Base-by-base conservation (phyloP, 2,888 invertebrate genomes). In the Amblyjoppa proteus region DNA sequence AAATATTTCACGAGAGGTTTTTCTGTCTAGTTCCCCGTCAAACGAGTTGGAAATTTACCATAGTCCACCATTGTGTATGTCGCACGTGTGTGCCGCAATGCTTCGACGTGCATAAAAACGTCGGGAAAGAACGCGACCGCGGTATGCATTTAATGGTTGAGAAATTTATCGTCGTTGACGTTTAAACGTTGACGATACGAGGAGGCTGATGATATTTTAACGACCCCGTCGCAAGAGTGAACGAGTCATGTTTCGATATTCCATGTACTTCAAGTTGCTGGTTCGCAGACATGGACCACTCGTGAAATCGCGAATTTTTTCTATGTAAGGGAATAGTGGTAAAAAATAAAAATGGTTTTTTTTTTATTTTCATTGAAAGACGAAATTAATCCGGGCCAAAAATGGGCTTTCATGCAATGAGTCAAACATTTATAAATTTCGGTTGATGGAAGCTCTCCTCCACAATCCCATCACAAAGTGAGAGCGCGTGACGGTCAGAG, bases 181-280 rank as follows among this genome's bases (percentile, higher is more conserved):
- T 85, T 81, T 78, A 74, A 85, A 77, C 78, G 84, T 81, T 73
- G 49, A 68, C 78, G 74, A 45, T 61, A 28, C 45, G 45, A 69
- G 69, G 28, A 58, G 28, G 20, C 53, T 79, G 81, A 85, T 85
- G 85, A 78, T 79, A 78, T 85, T 85, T 85, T 81, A 78, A 84
- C 71, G 85, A 85, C 73, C 58, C 11, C 20, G 73, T 41, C 20
- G 64, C 73, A 51, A 64, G 28, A 71, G 6, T 41, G 56, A 28
- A 5, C 34, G 25, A 9, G 66, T 9, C 16, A 5, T 56, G n/a
- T n/a, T 66, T 45, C 51, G 61, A 45, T 70, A 41, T 69, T 76
- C 70, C 45, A 75, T 38, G 0, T 25, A 73, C 58, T 11, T 28
- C 28, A 28, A 4, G 13, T 58, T 58, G 28, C 58, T 13, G 58